phyloP scores from a whole-genome alignment of 2,888 invertebrate species.

The Pteria penguin region DNA sequence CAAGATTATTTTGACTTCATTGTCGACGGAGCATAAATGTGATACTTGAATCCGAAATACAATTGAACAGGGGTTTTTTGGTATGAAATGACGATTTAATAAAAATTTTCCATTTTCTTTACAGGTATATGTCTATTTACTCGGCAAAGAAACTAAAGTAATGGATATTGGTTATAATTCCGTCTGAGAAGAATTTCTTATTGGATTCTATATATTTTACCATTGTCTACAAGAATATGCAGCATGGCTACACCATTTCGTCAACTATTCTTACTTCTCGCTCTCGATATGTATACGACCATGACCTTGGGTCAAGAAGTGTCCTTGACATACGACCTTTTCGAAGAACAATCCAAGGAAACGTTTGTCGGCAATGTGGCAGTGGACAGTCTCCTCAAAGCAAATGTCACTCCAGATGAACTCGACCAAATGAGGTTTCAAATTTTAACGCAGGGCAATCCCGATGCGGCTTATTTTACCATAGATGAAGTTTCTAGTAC shows the following conservation, averaged over 20 bases:
- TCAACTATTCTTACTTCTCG: slow-evolving; percentile 42
- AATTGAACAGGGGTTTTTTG: neutral
- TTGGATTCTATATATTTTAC: no score
- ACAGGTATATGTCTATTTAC: no score
- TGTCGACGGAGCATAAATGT: no score
- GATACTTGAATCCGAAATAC: no score
- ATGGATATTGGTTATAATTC: no score
- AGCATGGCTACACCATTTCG: slow-evolving; percentile 29
- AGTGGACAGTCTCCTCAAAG: slow-evolving; percentile 59
- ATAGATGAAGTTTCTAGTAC: slow-evolving; percentile 68
- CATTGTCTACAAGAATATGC: slow-evolving; percentile 18
- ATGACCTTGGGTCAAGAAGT: slow-evolving; percentile 51
- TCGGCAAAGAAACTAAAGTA: no score
- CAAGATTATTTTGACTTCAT: no score
- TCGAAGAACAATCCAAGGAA: slow-evolving; percentile 79
- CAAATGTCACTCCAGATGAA: slow-evolving; percentile 56
- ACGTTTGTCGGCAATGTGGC: slow-evolving; percentile 83
- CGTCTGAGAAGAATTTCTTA: no score
- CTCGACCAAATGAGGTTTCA: slow-evolving; percentile 64
- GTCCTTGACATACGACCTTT: slow-evolving; percentile 45
- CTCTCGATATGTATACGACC: slow-evolving; percentile 36
- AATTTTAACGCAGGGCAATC: slow-evolving; percentile 60
- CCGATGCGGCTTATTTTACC: slow-evolving; percentile 60
- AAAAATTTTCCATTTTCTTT: no score
- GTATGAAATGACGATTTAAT: neutral